Conservation (phyloP, 2,888 invertebrate species). For the Synergus laeviventris region DNA sequence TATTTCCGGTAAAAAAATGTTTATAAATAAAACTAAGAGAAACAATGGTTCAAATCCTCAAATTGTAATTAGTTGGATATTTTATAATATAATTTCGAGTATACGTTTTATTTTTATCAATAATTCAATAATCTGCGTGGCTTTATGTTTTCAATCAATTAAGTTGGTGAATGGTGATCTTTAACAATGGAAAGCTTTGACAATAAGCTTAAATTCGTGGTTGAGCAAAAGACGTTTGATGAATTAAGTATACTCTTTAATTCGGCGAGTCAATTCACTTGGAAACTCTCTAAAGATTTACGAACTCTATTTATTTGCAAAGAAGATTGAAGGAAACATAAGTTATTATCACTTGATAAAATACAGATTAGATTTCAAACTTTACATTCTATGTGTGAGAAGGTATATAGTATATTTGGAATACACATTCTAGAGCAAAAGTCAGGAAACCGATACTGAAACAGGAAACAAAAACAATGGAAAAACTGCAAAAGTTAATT, state of each 20-base stretch:
- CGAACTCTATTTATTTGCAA: slow-evolving; percentile 2
- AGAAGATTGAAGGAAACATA: neutral
- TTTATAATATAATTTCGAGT: neutral
- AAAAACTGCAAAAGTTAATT: neutral
- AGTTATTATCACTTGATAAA: neutral
- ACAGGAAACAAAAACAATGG: neutral
- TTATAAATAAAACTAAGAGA: neutral
- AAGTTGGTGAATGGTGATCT: slow-evolving; percentile 12
- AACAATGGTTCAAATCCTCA: neutral
- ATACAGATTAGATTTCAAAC: neutral
- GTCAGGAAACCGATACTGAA: neutral
- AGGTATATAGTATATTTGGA: neutral
- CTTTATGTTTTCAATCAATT: slow-evolving; percentile 22
- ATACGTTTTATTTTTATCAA: neutral
- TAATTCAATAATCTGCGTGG: neutral
- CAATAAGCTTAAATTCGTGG: slow-evolving; percentile 29
- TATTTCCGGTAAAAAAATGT: neutral
- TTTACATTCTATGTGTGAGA: neutral
- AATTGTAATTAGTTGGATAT: neutral
- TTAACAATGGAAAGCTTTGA: slow-evolving; percentile 24
- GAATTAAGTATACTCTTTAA: slow-evolving; percentile 13
- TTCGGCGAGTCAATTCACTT: slow-evolving; percentile 3
- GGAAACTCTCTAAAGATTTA: neutral
- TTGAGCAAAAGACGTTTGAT: neutral
- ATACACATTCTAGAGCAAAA: neutral